Base-by-base conservation (phyloP, 2,797 vertebrate genomes). In the Hirundo rustica region DNA sequence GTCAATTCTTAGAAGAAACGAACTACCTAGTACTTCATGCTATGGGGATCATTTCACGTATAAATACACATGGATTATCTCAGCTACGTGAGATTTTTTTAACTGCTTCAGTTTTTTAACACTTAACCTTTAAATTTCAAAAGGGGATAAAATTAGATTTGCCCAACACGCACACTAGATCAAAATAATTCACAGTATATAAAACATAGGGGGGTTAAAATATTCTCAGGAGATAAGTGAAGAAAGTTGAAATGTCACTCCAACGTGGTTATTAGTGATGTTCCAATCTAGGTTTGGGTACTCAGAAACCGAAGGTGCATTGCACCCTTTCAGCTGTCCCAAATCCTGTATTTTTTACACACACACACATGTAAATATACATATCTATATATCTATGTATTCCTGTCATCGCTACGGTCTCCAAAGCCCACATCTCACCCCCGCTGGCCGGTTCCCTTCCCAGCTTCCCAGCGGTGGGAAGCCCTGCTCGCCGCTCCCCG, bases 321-420 rank as follows among this genome's bases (percentile, higher is more conserved):
- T 29, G 27, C 57, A 26, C 9, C 73, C 65, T 55, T 64, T 17
- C 22, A 77, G 23, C 44, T 5, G 6, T 6, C 50, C 42, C 1
- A 2, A 32, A 8, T 13, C 30, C 34, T 20, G 13, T 7, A 4
- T 11, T 40, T 65, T 42, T 44, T 5, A 34, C 1, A 8, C 4
- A 40, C 4, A 40, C 8, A n/a, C 3, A 4, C 4, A 25, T 3
- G 22, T 4, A 20, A 1, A 14, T 2, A 26, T 20, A 14, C n/a
- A 40, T 18, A 53, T 11, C 7, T 29, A 51, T 17, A 29, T 51
- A 29, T 7, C 27, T 5, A 29, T 32, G 14, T 19, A 26, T 15
- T 53, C 6, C 3, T 5, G 64, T 4, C 25, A 29, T 17, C 19
- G 9, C 38, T n/a, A 8, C 9, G 1, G 6, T 17, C 16, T 19